phyloP scores from a whole-genome alignment of 2,797 vertebrate species.

The Pristis pectinata region DNA sequence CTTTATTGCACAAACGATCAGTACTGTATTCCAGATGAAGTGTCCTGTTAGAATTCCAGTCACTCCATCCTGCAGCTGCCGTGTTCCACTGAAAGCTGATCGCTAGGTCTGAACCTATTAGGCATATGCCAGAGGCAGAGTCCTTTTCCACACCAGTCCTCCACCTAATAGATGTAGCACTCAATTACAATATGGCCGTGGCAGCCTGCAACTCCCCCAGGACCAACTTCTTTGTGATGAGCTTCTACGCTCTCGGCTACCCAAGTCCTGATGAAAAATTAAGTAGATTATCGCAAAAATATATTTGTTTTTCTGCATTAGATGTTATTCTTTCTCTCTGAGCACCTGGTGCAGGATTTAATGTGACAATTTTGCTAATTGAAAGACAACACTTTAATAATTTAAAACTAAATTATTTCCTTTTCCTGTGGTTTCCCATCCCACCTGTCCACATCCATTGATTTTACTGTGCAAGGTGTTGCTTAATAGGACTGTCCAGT shows the following conservation, averaged over 20 bases:
- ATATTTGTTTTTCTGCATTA: neutral
- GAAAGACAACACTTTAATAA: neutral
- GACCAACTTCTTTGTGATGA: neutral
- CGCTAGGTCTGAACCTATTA: neutral
- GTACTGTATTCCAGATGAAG: slow-evolving; percentile 15
- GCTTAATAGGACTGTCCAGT: neutral
- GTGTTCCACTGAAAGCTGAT: slow-evolving; percentile 17
- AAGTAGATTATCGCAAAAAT: neutral
- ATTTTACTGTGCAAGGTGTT: neutral
- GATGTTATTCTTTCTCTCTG: neutral
- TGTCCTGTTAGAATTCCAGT: slow-evolving; percentile 27
- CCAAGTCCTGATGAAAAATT: neutral
- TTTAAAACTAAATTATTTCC: neutral
- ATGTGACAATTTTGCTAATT: neutral
- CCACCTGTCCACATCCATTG: neutral
- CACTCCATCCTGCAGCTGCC: slow-evolving; percentile 20
- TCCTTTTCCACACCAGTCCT: neutral
- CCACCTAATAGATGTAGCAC: neutral
- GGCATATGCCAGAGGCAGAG: neutral
- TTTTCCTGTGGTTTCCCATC: neutral
- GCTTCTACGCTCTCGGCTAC: neutral
- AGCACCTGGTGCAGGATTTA: neutral
- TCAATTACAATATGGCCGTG: neutral
- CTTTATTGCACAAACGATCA: neutral
- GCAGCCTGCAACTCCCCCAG: neutral